These are phyloP conservation scores for Larimichthys polyactis DNA, from an alignment of 2,113 vertebrate species.

Conservation along the genomic window DNA sequence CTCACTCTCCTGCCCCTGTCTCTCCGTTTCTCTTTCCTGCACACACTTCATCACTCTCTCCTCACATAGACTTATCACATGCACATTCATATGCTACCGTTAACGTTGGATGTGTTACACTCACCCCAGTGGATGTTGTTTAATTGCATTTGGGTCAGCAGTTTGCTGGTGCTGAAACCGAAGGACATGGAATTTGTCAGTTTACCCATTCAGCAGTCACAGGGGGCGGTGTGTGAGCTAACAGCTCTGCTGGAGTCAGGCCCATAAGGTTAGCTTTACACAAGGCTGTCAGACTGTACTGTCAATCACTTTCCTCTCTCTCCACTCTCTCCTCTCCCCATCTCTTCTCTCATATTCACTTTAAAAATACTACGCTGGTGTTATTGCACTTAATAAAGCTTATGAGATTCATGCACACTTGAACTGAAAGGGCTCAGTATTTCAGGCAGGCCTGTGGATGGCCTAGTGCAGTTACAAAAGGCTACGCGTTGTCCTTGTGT, in stretches of 20 bases:
- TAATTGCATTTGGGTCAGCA: constrained; percentile 85
- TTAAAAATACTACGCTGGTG: constrained; percentile 43
- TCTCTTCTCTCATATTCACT: constrained; percentile 22
- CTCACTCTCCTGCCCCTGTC: constrained; percentile 69
- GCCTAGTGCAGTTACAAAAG: constrained; percentile 34
- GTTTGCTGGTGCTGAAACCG: constrained; percentile 79
- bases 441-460: constrained; percentile 21
- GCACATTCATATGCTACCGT: constrained; percentile 50
- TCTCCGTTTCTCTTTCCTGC: constrained; percentile 61
- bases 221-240: constrained; percentile 71
- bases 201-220: constrained; percentile 83
- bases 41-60: constrained; percentile 64
- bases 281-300: constrained; percentile 74
- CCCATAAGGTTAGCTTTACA: constrained; percentile 79
- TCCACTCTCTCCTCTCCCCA: constrained; percentile 25
- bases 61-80: constrained; percentile 48
- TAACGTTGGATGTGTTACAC: constrained; percentile 57
- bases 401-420: constrained; percentile 36
- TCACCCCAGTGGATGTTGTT: constrained; percentile 76
- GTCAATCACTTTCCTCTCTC: constrained; percentile 70
- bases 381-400: constrained; percentile 57
- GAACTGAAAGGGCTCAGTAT: constrained; percentile 29
- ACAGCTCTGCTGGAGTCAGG: constrained; percentile 78
- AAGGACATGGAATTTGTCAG: constrained; percentile 86
- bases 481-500: constrained; percentile 22